Evolutionary conservation across 2,888 invertebrate genomes (phyloP).

Genomic region (Chloroclystis v-ata): DNA sequence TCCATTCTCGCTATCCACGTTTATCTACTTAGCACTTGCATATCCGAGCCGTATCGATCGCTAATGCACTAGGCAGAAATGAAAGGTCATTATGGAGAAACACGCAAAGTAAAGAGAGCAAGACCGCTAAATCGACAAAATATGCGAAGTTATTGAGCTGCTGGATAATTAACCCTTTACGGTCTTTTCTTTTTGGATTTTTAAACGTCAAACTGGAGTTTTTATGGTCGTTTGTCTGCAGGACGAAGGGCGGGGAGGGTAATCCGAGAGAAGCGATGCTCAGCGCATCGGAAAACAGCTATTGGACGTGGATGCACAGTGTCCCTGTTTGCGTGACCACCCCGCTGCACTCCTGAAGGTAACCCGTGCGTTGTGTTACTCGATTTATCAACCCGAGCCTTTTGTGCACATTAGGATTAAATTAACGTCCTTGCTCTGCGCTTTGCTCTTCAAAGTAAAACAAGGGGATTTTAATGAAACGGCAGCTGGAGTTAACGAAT

Average conservation of each 20-base stretch:
- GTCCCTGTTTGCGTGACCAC: conserved; percentile 47
- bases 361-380: conserved; percentile 22
- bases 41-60: conserved; percentile 11
- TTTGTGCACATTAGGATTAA: conserved; percentile 26
- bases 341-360: conserved; percentile 28
- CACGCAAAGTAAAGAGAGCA: conserved; percentile 2
- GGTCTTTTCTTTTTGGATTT: conserved; percentile 41
- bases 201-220: conserved; percentile 46
- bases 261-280: conserved; percentile 53
- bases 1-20: conserved; percentile 3
- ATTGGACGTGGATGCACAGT: conserved; percentile 41
- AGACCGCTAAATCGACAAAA: conserved; percentile 17
- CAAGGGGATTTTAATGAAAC: conserved; percentile 13
- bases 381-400: conserved; percentile 25
- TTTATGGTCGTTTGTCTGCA: conserved; percentile 37
- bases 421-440: conserved; percentile 15
- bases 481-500: conserved; percentile 8
- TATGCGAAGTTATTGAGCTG: conserved; percentile 33
- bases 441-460: conserved; percentile 11
- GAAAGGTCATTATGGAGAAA: conserved; percentile 12
- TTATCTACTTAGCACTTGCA: conserved; percentile 1
- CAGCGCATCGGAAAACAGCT: conserved; percentile 62
- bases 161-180: conserved; percentile 46
- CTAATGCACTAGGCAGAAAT: conserved; percentile 12
- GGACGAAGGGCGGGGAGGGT: conserved; percentile 30